phyloP scores from a whole-genome alignment of 2,113 vertebrate genomes.

The Halichoeres trimaculatus region DNA sequence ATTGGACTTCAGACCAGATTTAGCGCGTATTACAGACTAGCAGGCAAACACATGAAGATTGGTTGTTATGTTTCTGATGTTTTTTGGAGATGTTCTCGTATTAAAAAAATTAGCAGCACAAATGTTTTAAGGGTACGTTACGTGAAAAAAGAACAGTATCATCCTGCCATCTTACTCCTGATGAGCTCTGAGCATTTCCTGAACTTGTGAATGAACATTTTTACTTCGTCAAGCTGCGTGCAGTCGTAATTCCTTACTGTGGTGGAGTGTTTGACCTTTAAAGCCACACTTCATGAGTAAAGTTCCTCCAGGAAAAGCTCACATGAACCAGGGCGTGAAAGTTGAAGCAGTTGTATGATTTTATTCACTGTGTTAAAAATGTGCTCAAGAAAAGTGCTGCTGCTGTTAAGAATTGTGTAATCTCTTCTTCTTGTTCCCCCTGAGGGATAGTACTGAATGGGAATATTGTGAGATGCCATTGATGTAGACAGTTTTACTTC shows the following conservation, averaged over 20 bases:
- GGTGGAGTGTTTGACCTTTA: slow-evolving; percentile 4
- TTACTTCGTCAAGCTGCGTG: slow-evolving; percentile 21
- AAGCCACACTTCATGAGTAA: slow-evolving; percentile 16
- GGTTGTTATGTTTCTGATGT: slow-evolving; percentile 37
- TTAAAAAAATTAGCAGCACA: slow-evolving; percentile 30
- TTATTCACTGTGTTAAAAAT: slow-evolving; percentile 37
- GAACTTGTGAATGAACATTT: slow-evolving; percentile 13
- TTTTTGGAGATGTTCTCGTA: slow-evolving; percentile 62
- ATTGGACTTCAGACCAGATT: slow-evolving; percentile 30
- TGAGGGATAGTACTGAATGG: slow-evolving; percentile 59
- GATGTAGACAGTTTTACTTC: slow-evolving; percentile 71
- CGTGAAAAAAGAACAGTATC: slow-evolving; percentile 9
- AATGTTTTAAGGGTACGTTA: slow-evolving; percentile 44
- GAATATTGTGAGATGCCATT: slow-evolving; percentile 67
- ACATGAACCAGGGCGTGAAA: slow-evolving; percentile 8
- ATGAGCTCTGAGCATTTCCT: slow-evolving; percentile 23
- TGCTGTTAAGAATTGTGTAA: slow-evolving; percentile 58
- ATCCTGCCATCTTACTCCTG: slow-evolving; percentile 25
- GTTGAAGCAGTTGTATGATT: slow-evolving; percentile 52
- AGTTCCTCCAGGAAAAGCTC: slow-evolving; percentile 15
- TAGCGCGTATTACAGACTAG: slow-evolving; percentile 6
- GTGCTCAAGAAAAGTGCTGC: slow-evolving; percentile 55
- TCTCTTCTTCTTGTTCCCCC: slow-evolving; percentile 45
- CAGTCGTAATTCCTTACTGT: neutral
- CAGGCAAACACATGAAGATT: slow-evolving; percentile 46